Base-by-base conservation (phyloP, 2,797 vertebrate genomes). In the Melanotaenia maccullochi region DNA sequence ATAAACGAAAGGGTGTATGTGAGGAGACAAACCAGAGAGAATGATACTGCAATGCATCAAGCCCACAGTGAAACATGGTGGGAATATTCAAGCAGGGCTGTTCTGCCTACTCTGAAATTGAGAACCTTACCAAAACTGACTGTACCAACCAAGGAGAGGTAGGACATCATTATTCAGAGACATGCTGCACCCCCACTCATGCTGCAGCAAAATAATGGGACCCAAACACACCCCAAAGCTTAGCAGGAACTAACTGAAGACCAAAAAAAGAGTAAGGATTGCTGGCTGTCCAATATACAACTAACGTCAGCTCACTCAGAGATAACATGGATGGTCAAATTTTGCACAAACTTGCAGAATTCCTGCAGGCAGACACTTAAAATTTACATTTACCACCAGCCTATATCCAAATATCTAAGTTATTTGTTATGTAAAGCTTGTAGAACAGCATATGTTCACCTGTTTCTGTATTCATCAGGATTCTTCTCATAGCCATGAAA, bases 401-500 rank as follows among this genome's bases (percentile, higher is more conserved):
- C 20, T 47, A 22, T 49, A 22, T 49, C 47, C n/a, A 49, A n/a
- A 49, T 49, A 22, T n/a, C 9, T 49, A 9, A 20, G 9, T 16
- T 28, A 58, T 79, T 75, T 54, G 61, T 72, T 54, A 68, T 80
- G 65, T 4, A 59, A 47, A 67, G 64, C 73, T 47, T 67, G 28
- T 68, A 65, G 65, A 82, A 75, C 20, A 61, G 71, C 16, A 61
- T 0, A 69, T 72, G 35, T 58, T 67, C 61, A 85, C 63, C 55
- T 54, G 52, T 71, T 73, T 76, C 60, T 84, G 71, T 62, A 78
- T 86, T 66, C 64, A 79, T n/a, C 33, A 62, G 68, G 63, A 76
- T 88, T 82, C 86, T 82, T 79, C 85, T 82, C 82, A 68, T 57
- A 88, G 76, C 77, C 76, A 84, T 86, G 78, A 90, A 88, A 36